These are phyloP conservation scores for Rhynchotus rufescens DNA, from an alignment of 2,797 vertebrate species.

Conservation along the genomic window DNA sequence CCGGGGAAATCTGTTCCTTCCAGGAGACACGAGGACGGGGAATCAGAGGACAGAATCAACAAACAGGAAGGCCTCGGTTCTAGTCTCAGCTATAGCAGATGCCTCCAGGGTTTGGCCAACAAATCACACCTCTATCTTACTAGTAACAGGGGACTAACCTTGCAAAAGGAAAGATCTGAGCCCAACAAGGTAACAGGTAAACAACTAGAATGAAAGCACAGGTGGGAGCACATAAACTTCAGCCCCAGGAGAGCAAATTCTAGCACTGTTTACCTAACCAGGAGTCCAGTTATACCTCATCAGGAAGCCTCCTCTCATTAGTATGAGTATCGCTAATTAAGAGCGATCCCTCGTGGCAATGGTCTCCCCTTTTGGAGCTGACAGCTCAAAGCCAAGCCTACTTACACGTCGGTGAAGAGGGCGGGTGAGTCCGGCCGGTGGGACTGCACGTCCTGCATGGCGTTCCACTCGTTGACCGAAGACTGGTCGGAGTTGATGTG, in stretches of 20 bases:
- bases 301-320: constrained; percentile 1
- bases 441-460: constrained; percentile 97
- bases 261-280: background rate
- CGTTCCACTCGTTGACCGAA: constrained; percentile 98
- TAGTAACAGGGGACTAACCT: background rate
- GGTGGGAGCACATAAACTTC: background rate
- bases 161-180: background rate
- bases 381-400: constrained; percentile 21
- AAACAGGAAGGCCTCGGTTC: background rate
- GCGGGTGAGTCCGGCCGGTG: constrained; percentile 94
- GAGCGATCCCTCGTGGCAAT: background rate
- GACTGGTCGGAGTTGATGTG: constrained; percentile 92
- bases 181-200: background rate
- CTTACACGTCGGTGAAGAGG: constrained; percentile 96
- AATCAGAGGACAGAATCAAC: background rate
- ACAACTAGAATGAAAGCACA: background rate
- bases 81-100: background rate
- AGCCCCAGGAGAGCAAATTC: background rate
- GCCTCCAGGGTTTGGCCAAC: background rate
- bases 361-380: background rate
- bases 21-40: background rate
- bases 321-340: background rate
- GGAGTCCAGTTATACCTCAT: background rate
- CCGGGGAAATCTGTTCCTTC: background rate
- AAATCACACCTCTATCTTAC: background rate